Evolutionary conservation across 1,140 invertebrate genomes (phyloP), one percentile per base, ranked within the genome.

Genomic region (Capitella teleta): DNA sequence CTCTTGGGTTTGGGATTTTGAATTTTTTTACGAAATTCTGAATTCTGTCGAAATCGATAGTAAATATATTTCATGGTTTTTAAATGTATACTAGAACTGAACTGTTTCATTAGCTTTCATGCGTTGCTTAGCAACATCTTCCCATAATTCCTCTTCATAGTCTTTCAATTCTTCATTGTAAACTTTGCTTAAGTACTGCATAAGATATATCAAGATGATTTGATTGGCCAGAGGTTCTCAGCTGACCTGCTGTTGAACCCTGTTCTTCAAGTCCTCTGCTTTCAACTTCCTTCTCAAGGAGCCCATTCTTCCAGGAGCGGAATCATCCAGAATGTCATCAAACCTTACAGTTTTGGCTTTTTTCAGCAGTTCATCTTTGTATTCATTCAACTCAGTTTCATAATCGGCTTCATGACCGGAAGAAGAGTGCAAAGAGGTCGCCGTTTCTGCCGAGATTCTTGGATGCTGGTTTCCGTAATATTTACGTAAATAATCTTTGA

Each of bases 91-190:
- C n/a, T n/a, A n/a, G n/a, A n/a, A n/a, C n/a, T n/a, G n/a, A n/a
- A n/a, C n/a, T n/a, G n/a, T n/a, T n/a, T n/a, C n/a, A n/a, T n/a
- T n/a, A n/a, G n/a, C n/a, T n/a, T n/a, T n/a, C n/a, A n/a, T n/a
- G n/a, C n/a, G n/a, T n/a, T n/a, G n/a, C n/a, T n/a, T n/a, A n/a
- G n/a, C n/a, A n/a, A n/a, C n/a, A n/a, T n/a, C n/a, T 41, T 55
- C 45, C 8, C 59, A 49, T 30, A 56, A 56, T 34, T 63, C 62
- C 37, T 62, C 57, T 12, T 45, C 47, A 6, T 60, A 30, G 16
- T 67, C 62, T 54, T 56, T 60, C 28, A 61, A 51, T 41, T 66
- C 63, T 49, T 66, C 61, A 24, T 55, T 30, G 43, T 66, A 67
- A 32, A 61, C 55, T 50, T 61, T 62, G 37, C 58, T 54, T 18